Evolutionary conservation across 1,140 invertebrate species (phyloP), one percentile per base, ranked within the genome.

Genomic region (Drosophila nebulosa): DNA sequence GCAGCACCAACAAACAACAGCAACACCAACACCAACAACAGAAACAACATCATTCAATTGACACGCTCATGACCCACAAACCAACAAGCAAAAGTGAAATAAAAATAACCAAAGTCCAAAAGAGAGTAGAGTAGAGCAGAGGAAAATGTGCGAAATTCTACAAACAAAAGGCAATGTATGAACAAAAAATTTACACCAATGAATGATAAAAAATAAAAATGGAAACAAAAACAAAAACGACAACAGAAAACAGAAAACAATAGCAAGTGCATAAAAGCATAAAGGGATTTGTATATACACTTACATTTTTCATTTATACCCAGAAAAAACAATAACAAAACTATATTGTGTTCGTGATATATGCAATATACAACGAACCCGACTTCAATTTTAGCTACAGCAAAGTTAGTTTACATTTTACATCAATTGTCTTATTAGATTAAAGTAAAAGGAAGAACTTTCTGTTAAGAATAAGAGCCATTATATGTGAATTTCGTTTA

Each of bases 1-100:
- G 60, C 30, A 53, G 39, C 56, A 73, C 22, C 59, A 71, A 52
- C 61, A 53, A 39, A 42, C 59, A 61, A 6, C 27, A 39, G 10
- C 27, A 56, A 30, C n/a, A 56, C 1, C 69, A 32, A 53, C 18
- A 36, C 7, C n/a, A 35, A 32, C 32, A 69, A 53, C 18, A 36
- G 9, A 10, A 35, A 32, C 32, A 69, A 55, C 64, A 70, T 69
- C 26, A 64, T 46, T 67, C 57, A 63, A 73, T 60, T 62, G 60
- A 64, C 74, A 78, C 55, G 60, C 65, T 65, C 63, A 64, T 79
- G 80, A 85, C 63, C 69, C 72, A 69, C 64, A 69, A 67, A 78
- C 52, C 21, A 60, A 51, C 64, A 55, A 55, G 16, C 7, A 50
- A 65, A 7, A 39, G 14, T 4, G 22, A 61, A 71, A 59, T 39